Percentiles rank a stretch among this genome's conserved stretches.
Conservation (phyloP, 1,140 invertebrate genomes). For the Orius insidiosus region DNA sequence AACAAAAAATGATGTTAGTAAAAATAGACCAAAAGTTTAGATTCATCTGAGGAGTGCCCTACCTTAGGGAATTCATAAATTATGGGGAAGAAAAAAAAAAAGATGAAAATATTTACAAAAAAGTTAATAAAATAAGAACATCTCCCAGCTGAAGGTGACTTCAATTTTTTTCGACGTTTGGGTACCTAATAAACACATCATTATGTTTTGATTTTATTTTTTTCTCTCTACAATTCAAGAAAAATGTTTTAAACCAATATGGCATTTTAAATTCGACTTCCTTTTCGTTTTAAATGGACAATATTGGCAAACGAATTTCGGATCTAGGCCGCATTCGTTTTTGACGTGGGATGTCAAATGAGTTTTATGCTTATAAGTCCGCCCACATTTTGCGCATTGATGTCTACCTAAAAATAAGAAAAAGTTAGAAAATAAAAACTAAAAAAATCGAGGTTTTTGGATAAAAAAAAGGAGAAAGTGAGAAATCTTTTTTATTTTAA, state of each 20-base stretch:
- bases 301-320: slow-evolving; percentile 17
- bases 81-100: no score
- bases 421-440: no score
- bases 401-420: no score
- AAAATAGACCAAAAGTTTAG: not conserved
- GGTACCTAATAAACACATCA: not conserved
- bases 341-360: slow-evolving; percentile 30
- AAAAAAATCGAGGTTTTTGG: no score
- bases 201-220: not conserved
- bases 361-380: slow-evolving; percentile 27
- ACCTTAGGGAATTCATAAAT: no score
- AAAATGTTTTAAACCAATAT: slow-evolving; percentile 16
- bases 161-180: not conserved
- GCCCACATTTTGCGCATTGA: slow-evolving; percentile 29
- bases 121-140: not conserved
- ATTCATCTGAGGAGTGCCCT: no score
- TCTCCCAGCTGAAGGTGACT: not conserved
- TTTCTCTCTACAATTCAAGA: no score
- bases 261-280: slow-evolving; percentile 17
- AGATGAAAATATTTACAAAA: not conserved
- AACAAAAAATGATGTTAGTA: not conserved
- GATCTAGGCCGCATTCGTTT: slow-evolving; percentile 21
- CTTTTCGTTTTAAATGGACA: slow-evolving; percentile 23
- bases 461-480: no score
- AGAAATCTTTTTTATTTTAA: no score